Evolutionary conservation across 2,888 invertebrate species (phyloP).

Genomic region (Hemithea aestivaria): DNA sequence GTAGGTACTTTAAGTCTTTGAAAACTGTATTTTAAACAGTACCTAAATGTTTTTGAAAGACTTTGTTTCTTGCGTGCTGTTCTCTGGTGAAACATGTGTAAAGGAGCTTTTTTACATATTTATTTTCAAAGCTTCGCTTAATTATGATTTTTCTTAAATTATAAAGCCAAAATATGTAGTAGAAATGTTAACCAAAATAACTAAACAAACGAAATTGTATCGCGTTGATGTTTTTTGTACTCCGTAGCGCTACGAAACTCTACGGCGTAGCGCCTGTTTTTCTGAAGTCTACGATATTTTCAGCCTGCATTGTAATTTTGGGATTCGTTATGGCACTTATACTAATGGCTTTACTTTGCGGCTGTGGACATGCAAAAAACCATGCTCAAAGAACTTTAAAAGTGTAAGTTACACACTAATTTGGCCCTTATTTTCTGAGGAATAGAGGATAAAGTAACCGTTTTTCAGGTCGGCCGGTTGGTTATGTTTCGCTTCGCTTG

Average conservation of each 20-base stretch:
- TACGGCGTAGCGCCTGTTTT: conserved; percentile 17
- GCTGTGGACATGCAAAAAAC: conserved; percentile 61
- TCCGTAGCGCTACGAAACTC: conserved; percentile 15
- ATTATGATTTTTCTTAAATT: no score
- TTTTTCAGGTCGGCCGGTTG: conserved; percentile 74
- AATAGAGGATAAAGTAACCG: conserved; percentile 4
- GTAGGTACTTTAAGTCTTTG: no score
- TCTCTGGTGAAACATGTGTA: no score
- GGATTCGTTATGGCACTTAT: conserved; percentile 67
- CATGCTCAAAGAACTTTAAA: conserved; percentile 64
- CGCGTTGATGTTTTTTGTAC: conserved; percentile 24
- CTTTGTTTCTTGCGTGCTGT: no score
- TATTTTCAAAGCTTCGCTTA: no score
- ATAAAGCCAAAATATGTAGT: no score
- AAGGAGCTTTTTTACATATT: no score
- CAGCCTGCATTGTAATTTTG: conserved; percentile 60
- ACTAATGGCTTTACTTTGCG: conserved; percentile 70
- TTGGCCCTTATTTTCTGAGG: background rate
- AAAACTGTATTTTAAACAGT: no score
- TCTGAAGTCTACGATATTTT: conserved; percentile 29
- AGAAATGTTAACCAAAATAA: conserved; percentile 2
- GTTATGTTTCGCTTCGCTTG: conserved; percentile 78
- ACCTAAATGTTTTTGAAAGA: no score
- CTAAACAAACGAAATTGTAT: background rate
- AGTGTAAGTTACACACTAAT: conserved; percentile 49